These are phyloP conservation scores for Spermophilus dauricus DNA, from an alignment of 2,113 vertebrate species.

Conservation along the genomic window DNA sequence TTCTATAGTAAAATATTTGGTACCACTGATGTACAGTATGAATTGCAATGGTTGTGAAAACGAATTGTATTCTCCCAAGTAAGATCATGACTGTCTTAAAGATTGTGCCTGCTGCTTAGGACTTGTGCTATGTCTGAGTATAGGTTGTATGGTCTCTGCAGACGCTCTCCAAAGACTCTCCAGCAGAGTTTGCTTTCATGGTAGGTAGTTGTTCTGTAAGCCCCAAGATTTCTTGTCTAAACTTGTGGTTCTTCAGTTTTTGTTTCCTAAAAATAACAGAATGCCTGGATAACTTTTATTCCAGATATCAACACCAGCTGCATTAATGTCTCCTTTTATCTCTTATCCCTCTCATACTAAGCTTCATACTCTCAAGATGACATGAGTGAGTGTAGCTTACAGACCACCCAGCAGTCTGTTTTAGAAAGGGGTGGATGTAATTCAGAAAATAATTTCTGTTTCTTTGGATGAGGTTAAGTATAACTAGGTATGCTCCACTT, in stretches of 20 bases:
- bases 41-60: constrained; percentile 39
- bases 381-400: neutral
- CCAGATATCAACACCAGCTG: constrained; percentile 1
- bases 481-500: neutral
- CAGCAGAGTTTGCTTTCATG: constrained; percentile 47
- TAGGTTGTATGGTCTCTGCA: constrained; percentile 37
- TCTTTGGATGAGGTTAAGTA: neutral
- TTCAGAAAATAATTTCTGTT: constrained; percentile 27
- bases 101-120: neutral
- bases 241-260: constrained; percentile 46
- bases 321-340: constrained; percentile 72
- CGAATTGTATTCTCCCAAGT: constrained; percentile 34
- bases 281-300: constrained; percentile 53
- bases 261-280: constrained; percentile 66
- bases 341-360: constrained; percentile 48
- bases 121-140: neutral
- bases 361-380: constrained; percentile 22
- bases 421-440: constrained; percentile 46
- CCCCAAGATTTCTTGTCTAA: constrained; percentile 56
- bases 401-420: constrained; percentile 59
- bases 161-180: constrained; percentile 6
- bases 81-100: neutral
- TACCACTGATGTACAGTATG: neutral
- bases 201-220: constrained; percentile 59
- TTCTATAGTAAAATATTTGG: constrained; percentile 53